Conservation (phyloP, 2,113 vertebrate species). For the Chelonoidis abingdonii region DNA sequence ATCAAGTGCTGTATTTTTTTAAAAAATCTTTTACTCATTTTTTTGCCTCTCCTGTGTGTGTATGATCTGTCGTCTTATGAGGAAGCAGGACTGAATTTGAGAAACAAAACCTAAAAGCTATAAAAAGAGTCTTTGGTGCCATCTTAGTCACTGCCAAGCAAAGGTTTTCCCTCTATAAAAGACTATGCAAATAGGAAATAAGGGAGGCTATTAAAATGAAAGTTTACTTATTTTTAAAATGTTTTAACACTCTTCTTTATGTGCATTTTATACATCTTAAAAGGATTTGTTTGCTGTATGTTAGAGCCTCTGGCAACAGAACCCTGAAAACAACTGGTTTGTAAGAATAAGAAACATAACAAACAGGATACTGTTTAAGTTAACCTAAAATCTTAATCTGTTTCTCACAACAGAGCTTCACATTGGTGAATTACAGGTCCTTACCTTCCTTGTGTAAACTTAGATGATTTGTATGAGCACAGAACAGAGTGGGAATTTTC, state of each 20-base stretch:
- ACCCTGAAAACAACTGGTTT: too few relatives aligned
- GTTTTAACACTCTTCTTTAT: too few relatives aligned
- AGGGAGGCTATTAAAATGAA: not conserved
- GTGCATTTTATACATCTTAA: too few relatives aligned
- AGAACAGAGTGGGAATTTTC: not conserved
- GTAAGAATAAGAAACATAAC: not conserved
- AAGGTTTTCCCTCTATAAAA: not conserved
- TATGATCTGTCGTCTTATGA: not conserved
- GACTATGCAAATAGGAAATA: not conserved
- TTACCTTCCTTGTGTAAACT: not conserved
- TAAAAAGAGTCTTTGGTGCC: not conserved
- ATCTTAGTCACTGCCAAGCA: not conserved
- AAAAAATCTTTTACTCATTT: not conserved
- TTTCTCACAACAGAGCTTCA: not conserved
- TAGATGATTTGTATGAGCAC: not conserved
- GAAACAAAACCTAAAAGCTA: not conserved
- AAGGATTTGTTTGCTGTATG: too few relatives aligned
- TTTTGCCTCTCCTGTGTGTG: too few relatives aligned
- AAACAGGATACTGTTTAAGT: not conserved
- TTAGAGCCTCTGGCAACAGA: too few relatives aligned
- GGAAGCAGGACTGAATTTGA: not conserved
- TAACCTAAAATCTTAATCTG: not conserved
- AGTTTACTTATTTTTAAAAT: too few relatives aligned
- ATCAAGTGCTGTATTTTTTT: not conserved
- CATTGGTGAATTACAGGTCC: not conserved